Percentiles rank a stretch among this genome's conserved stretches.
Evolutionary conservation across 2,113 vertebrate genomes (phyloP).

Genomic region (Myodes glareolus): DNA sequence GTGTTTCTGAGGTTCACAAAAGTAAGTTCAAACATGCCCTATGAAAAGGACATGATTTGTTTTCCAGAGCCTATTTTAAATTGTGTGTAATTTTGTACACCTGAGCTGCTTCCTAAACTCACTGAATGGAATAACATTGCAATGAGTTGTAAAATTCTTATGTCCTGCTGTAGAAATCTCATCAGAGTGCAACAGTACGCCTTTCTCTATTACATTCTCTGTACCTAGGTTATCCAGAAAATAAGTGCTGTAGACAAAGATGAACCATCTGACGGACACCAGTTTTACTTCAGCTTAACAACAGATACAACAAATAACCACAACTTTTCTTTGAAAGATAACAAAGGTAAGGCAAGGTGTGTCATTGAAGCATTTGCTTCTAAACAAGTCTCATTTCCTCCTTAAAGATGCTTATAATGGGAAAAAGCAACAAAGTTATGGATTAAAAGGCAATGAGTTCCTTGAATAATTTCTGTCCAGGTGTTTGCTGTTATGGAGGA

Average conservation of each 20-base stretch:
- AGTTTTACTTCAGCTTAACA: slow-evolving; percentile 94
- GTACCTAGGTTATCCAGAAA: slow-evolving; percentile 94
- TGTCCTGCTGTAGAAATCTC: neutral
- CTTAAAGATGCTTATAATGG: slow-evolving; percentile 56
- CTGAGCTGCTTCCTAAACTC: neutral
- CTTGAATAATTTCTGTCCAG: slow-evolving; percentile 78
- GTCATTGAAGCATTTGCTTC: neutral
- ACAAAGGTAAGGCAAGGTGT: slow-evolving; percentile 90
- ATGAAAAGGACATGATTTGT: neutral
- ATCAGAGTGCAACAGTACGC: accelerated
- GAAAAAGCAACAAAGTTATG: slow-evolving; percentile 53
- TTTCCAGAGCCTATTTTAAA: neutral
- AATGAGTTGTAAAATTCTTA: neutral
- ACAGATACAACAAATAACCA: slow-evolving; percentile 90
- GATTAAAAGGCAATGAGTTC: slow-evolving; percentile 73
- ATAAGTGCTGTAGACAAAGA: slow-evolving; percentile 97
- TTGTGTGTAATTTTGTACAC: neutral
- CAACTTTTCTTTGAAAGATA: slow-evolving; percentile 96
- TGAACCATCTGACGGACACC: slow-evolving; percentile 93
- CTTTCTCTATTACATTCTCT: neutral
- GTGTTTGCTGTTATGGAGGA: slow-evolving; percentile 77
- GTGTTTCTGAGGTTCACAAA: slow-evolving; percentile 5
- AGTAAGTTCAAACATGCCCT: neutral
- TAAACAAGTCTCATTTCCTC: neutral
- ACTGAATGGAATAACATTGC: neutral